phyloP scores from a whole-genome alignment of 2,113 vertebrate genomes.

The Ploceus nigricollis region DNA sequence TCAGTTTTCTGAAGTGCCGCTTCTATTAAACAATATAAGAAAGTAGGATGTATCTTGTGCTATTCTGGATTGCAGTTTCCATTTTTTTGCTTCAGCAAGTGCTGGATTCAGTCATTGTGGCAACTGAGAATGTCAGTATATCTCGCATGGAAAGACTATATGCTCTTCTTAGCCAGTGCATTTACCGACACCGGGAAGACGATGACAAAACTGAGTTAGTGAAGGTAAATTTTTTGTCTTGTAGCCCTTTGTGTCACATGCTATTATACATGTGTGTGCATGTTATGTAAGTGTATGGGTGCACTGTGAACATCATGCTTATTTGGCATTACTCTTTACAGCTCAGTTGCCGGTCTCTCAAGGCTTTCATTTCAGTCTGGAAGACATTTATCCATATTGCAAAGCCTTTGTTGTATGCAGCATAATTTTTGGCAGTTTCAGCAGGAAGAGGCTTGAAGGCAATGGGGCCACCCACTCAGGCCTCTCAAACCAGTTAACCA shows the following conservation, averaged over 20 bases:
- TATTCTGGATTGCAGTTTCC: background rate
- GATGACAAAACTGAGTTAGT: conserved; percentile 83
- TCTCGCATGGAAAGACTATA: conserved; percentile 87
- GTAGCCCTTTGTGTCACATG: conserved; percentile 2
- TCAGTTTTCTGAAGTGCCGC: background rate
- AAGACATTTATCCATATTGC: background rate
- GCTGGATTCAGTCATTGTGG: conserved; percentile 66
- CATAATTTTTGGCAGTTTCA: background rate
- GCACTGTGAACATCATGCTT: fast-evolving
- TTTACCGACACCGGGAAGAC: conserved; percentile 73
- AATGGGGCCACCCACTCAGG: background rate
- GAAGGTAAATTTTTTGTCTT: conserved; percentile 69
- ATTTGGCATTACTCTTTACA: background rate
- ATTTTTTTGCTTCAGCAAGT: conserved; percentile 72
- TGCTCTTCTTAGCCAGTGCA: conserved; percentile 78
- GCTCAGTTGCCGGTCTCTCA: background rate
- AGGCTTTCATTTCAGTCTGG: background rate
- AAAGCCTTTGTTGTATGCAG: background rate
- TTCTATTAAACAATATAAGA: background rate
- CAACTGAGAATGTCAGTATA: conserved; percentile 77
- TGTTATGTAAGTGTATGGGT: background rate
- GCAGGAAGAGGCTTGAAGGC: background rate
- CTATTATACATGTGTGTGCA: background rate
- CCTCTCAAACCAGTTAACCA: background rate
- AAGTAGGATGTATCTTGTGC: background rate